Evolutionary conservation across 2,888 invertebrate species (phyloP).

Genomic region (Pachymerium ferrugineum): DNA sequence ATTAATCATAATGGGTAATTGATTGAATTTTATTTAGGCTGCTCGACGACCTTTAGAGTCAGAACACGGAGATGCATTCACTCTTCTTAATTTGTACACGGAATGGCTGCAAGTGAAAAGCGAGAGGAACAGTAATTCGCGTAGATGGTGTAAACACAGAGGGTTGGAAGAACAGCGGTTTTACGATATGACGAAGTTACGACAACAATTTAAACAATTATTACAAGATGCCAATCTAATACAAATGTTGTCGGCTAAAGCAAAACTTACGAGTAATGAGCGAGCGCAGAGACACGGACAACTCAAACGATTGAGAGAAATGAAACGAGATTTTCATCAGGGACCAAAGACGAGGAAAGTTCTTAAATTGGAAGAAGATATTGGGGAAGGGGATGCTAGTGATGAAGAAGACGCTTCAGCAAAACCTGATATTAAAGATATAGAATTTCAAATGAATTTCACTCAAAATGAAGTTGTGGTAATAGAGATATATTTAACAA

Average conservation of each 20-base stretch:
- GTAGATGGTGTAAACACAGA: conserved; percentile 80
- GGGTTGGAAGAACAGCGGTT: conserved; percentile 95
- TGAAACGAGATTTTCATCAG: conserved; percentile 67
- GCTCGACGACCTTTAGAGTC: conserved; percentile 75
- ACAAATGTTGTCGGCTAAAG: conserved; percentile 34
- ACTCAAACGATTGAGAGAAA: conserved; percentile 72
- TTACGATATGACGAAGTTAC: conserved; percentile 90
- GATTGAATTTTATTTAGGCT: too few species aligned
- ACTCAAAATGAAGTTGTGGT: conserved; percentile 67
- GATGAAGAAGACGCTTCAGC: conserved; percentile 37
- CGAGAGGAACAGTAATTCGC: conserved; percentile 49
- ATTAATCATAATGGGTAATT: too few species aligned
- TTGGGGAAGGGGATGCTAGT: not conserved
- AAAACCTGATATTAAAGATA: conserved; percentile 70
- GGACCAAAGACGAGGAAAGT: conserved; percentile 65
- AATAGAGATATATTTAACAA: conserved; percentile 34
- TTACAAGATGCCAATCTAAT: conserved; percentile 54
- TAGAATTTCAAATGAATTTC: conserved; percentile 78
- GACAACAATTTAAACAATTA: conserved; percentile 79
- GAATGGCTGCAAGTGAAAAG: conserved; percentile 81
- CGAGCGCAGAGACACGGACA: conserved; percentile 81
- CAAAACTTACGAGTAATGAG: conserved; percentile 53
- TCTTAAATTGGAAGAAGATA: conserved; percentile 55
- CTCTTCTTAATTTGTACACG: conserved; percentile 76
- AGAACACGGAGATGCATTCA: conserved; percentile 92